A percentile compares a stretch with the other conserved stretches of the same genome.
Conservation (phyloP, 2,888 invertebrate species). For the Drosophila fulvimacula region DNA sequence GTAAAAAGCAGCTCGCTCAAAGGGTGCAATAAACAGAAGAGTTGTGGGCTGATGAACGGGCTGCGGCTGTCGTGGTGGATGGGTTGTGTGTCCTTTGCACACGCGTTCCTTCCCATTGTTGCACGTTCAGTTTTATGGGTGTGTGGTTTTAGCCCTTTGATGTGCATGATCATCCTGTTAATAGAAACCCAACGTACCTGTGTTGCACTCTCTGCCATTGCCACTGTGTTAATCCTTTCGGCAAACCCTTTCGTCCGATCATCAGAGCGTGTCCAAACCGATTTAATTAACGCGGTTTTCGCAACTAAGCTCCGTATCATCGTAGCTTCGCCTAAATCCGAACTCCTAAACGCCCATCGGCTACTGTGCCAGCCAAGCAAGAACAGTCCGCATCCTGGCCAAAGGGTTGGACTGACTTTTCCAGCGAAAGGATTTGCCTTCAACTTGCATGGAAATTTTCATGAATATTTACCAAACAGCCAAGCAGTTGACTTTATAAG, state of each 20-base stretch:
- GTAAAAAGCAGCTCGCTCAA: slow-evolving; percentile 68
- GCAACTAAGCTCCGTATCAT: slow-evolving; percentile 45
- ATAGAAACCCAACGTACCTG: slow-evolving; percentile 71
- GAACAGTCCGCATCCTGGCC: slow-evolving; percentile 15
- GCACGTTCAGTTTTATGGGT: slow-evolving; percentile 82
- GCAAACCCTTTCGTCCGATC: slow-evolving; percentile 55
- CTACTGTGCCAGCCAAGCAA: slow-evolving; percentile 61
- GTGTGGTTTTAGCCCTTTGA: slow-evolving; percentile 84
- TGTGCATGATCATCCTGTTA: slow-evolving; percentile 83
- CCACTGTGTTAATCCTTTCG: slow-evolving; percentile 67
- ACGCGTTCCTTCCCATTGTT: slow-evolving; percentile 48
- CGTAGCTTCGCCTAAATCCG: slow-evolving; percentile 57
- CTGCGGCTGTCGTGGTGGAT: slow-evolving; percentile 24
- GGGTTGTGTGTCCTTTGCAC: slow-evolving; percentile 30
- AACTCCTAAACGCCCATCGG: slow-evolving; percentile 52
- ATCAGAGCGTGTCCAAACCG: slow-evolving; percentile 73
- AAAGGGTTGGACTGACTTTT: slow-evolving; percentile 38
- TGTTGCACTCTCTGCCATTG: background rate
- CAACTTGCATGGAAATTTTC: slow-evolving; percentile 48
- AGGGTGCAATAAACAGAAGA: slow-evolving; percentile 74
- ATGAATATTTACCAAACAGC: slow-evolving; percentile 77
- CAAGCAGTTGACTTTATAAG: slow-evolving; percentile 59
- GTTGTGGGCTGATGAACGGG: slow-evolving; percentile 55
- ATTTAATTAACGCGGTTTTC: slow-evolving; percentile 80
- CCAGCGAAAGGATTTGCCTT: slow-evolving; percentile 71